phyloP scores from a whole-genome alignment of 2,113 vertebrate genomes.

The Laterallus jamaicensis region DNA sequence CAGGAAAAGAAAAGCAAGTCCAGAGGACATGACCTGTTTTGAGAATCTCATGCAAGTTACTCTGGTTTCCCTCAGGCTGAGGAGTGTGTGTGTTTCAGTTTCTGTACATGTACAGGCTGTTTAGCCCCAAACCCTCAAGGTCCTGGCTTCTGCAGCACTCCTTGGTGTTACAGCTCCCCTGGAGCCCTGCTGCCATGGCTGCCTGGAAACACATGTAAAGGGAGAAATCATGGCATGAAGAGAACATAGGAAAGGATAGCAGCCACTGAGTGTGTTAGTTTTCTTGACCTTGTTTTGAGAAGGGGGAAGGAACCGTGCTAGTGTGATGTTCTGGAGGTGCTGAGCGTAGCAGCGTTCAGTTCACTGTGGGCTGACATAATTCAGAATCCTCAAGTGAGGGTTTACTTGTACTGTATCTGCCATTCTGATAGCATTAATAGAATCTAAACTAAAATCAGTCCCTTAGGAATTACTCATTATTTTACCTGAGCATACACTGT shows the following conservation, averaged over 20 bases:
- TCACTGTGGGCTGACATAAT: neutral
- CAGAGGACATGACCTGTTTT: neutral
- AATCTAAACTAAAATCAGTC: neutral
- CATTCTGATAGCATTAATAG: neutral
- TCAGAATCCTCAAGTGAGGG: neutral
- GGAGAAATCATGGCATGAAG: neutral
- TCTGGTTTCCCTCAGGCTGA: neutral
- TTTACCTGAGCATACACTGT: neutral
- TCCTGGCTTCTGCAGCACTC: neutral
- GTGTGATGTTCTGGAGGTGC: neutral
- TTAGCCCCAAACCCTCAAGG: neutral
- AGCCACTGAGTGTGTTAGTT: neutral
- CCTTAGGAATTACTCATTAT: neutral
- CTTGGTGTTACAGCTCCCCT: neutral
- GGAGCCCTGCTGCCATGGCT: neutral
- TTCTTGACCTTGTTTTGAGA: neutral
- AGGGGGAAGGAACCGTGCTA: neutral
- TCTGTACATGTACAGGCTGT: neutral
- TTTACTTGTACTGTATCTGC: neutral
- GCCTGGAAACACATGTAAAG: neutral
- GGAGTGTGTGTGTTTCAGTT: neutral
- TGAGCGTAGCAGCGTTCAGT: neutral
- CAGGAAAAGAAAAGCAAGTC: neutral
- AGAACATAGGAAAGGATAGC: neutral
- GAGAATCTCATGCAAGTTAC: neutral